phyloP scores from a whole-genome alignment of 2,888 invertebrate genomes.

The Baccha elongata region DNA sequence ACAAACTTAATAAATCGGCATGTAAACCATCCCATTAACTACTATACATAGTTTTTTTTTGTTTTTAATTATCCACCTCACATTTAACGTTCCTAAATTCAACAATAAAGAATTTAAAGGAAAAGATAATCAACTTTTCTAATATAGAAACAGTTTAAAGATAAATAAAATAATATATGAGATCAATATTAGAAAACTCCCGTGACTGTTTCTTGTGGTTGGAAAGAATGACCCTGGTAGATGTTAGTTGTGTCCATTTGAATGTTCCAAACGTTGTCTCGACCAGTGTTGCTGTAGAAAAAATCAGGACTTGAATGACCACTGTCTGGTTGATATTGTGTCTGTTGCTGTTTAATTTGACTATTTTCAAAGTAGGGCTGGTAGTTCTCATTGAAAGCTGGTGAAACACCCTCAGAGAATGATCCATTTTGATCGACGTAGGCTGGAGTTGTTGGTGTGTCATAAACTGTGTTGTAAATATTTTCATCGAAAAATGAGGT shows the following conservation, averaged over 20 bases:
- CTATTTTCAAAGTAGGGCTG: conserved; percentile 47
- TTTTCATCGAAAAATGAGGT: conserved; percentile 69
- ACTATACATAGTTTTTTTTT: too few species aligned
- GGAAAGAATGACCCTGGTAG: conserved; percentile 55
- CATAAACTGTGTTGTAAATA: conserved; percentile 65
- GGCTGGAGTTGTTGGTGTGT: conserved; percentile 25
- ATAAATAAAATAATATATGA: conserved; percentile 13
- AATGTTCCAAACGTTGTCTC: conserved; percentile 81
- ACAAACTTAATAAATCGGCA: conserved; percentile 60
- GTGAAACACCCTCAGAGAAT: conserved; percentile 47
- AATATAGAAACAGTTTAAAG: conserved; percentile 29
- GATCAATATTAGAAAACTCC: conserved; percentile 42
- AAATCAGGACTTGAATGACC: conserved; percentile 77
- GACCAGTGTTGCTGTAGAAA: conserved; percentile 80
- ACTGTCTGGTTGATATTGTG: conserved; percentile 73
- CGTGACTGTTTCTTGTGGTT: conserved; percentile 36
- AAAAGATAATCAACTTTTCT: background rate
- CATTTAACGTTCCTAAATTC: too few species aligned
- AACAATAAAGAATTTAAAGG: background rate
- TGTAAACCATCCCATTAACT: conserved; percentile 23
- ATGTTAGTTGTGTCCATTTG: conserved; percentile 77
- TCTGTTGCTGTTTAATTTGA: conserved; percentile 64
- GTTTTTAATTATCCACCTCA: too few species aligned
- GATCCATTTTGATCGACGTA: conserved; percentile 41
- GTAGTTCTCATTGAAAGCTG: conserved; percentile 44